Conservation (phyloP, 2,797 vertebrate genomes). For the Adrianichthys oophorus region DNA sequence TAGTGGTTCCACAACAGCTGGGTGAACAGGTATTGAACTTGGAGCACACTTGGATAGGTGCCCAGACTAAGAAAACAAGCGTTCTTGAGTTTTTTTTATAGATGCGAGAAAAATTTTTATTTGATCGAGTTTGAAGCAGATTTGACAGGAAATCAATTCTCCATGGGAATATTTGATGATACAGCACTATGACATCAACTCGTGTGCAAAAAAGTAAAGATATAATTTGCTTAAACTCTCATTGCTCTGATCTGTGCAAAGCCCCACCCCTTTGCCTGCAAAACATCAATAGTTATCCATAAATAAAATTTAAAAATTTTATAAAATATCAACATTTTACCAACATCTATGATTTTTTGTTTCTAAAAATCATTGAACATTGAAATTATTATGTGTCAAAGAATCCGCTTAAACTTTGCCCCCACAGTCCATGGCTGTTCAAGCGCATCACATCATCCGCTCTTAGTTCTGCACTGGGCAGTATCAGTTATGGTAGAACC, state of each 20-base stretch:
- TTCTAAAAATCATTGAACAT: background rate
- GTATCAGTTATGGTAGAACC: background rate
- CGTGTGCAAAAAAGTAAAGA: background rate
- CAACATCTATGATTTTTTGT: background rate
- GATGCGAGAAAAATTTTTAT: too few relatives aligned
- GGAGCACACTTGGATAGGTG: too few relatives aligned
- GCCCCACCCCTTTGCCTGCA: conserved; percentile 3
- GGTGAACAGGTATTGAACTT: background rate
- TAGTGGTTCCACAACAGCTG: background rate
- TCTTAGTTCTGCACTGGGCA: conserved; percentile 1
- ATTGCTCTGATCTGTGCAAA: background rate
- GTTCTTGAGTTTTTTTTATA: too few relatives aligned
- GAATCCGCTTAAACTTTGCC: conserved; percentile 16
- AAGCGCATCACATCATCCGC: background rate
- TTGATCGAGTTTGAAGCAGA: conserved; percentile 4
- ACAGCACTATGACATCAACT: background rate
- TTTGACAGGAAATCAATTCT: background rate
- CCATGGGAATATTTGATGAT: background rate
- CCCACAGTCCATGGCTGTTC: background rate
- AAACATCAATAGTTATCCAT: conserved; percentile 21
- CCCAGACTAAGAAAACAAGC: too few relatives aligned
- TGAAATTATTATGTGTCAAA: background rate
- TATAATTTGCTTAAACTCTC: background rate
- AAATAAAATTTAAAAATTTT: conserved; percentile 23
- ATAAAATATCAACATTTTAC: conserved; percentile 23